These are phyloP conservation scores for Dolichoris vasculosae DNA, from an alignment of 1,140 invertebrate genomes.

Conservation along the genomic window DNA sequence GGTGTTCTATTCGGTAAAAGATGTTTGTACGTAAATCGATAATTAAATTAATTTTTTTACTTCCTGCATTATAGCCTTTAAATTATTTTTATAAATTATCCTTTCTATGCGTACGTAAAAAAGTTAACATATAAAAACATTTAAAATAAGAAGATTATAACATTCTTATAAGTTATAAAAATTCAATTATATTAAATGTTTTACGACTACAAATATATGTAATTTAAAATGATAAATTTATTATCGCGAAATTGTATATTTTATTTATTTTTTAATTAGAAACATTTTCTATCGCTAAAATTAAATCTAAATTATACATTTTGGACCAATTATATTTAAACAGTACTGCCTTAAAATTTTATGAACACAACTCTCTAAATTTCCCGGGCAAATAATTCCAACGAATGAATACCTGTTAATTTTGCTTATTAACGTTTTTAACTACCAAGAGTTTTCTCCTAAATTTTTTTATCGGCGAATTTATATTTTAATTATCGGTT, in stretches of 20 bases:
- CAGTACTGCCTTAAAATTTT: too few species aligned
- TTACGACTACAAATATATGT: too few species aligned
- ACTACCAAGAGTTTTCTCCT: not conserved
- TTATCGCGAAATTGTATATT: too few species aligned
- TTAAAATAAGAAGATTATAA: not conserved
- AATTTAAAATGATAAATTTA: too few species aligned
- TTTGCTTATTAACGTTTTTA: not conserved
- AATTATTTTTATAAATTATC: not conserved
- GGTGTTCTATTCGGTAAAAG: not conserved
- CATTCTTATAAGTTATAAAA: not conserved
- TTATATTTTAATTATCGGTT: not conserved
- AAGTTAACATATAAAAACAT: not conserved
- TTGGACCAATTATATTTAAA: too few species aligned
- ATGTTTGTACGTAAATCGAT: not conserved
- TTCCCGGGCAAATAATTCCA: too few species aligned
- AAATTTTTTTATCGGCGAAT: not conserved
- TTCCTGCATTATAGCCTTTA: not conserved
- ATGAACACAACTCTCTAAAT: too few species aligned
- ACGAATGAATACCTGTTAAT: too few species aligned
- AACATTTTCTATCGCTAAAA: too few species aligned
- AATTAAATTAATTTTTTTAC: not conserved
- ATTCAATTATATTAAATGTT: too few species aligned
- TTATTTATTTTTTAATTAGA: too few species aligned
- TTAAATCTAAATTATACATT: too few species aligned
- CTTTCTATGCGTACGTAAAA: not conserved